Evolutionary conservation across 2,113 vertebrate species (phyloP).

Genomic region (Xenus cinereus): DNA sequence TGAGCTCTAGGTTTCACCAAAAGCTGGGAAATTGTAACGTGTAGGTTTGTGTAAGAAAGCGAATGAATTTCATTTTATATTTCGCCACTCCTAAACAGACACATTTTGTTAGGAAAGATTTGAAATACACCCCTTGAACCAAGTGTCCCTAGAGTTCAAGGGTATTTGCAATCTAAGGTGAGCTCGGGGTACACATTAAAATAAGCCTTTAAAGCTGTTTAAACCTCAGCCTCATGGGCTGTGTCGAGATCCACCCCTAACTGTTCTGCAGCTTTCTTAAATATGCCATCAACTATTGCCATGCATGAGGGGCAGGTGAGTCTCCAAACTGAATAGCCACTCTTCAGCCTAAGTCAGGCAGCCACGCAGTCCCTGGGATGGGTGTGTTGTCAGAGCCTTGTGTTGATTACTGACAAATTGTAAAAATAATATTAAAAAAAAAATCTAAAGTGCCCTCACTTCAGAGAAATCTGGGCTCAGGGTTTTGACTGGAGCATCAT

Average conservation of each 20-base stretch:
- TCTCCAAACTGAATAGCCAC: background rate
- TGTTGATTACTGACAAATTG: background rate
- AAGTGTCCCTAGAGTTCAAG: background rate
- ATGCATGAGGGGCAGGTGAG: background rate
- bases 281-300: background rate
- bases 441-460: background rate
- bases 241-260: background rate
- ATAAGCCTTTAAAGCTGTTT: background rate
- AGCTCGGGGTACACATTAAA: background rate
- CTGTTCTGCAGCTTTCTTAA: background rate
- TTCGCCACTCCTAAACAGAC: background rate
- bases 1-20: background rate
- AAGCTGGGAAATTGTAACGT: background rate
- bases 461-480: constrained; percentile 5
- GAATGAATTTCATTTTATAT: background rate
- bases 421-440: background rate
- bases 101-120: background rate
- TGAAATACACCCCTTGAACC: background rate
- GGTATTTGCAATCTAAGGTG: background rate
- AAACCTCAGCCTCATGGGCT: background rate
- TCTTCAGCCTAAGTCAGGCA: background rate
- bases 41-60: fast-evolving
- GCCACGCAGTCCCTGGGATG: background rate
- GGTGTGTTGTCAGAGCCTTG: background rate
- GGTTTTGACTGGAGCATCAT: constrained; percentile 23